These are phyloP conservation scores for Nephrotoma flavescens DNA, from an alignment of 2,888 invertebrate species.

Conservation along the genomic window DNA sequence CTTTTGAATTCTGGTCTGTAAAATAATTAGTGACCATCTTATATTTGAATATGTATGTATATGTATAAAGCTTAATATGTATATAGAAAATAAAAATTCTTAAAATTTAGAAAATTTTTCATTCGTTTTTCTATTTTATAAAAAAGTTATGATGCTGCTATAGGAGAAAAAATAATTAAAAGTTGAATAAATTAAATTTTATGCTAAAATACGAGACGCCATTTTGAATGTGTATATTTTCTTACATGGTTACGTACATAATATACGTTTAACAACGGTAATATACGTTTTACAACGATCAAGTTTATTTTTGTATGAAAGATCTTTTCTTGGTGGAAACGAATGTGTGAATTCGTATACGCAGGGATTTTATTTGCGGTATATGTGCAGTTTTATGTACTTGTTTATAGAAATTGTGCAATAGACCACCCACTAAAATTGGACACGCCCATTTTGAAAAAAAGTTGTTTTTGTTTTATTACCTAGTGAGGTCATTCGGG, in stretches of 20 bases:
- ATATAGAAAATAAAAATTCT: background rate
- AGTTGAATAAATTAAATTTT: background rate
- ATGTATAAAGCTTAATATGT: background rate
- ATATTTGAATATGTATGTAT: background rate
- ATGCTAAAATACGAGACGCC: background rate
- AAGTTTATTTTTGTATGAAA: background rate
- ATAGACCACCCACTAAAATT: background rate
- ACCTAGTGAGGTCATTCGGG: background rate
- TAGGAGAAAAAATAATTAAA: background rate
- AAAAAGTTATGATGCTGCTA: background rate
- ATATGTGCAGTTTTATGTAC: background rate
- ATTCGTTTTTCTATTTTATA: background rate
- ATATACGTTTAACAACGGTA: background rate
- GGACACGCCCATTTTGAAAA: background rate
- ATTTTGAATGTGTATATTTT: background rate
- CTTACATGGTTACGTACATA: no score
- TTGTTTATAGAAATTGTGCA: background rate
- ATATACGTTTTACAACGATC: background rate
- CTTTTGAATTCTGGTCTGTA: background rate
- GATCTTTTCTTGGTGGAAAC: background rate
- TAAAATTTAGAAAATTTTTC: background rate
- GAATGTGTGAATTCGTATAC: background rate
- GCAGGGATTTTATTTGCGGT: background rate
- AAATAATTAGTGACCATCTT: background rate
- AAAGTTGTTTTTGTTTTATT: background rate